Conservation (phyloP, 1,140 invertebrate genomes). For the Propsilocerus akamusi region DNA sequence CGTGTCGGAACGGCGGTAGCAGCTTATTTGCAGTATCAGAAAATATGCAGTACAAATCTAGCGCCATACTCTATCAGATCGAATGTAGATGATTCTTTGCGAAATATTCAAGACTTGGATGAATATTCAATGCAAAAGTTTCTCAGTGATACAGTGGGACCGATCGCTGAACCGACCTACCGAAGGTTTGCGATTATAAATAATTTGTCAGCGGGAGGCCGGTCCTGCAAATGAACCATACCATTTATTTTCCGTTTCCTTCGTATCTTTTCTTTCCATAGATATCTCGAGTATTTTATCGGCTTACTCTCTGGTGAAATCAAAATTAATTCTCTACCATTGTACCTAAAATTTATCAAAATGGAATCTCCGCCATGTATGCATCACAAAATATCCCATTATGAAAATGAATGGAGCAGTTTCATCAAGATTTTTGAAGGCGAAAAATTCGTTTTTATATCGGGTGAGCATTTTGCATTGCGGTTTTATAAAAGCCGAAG, state of each 20-base stretch:
- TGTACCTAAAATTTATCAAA: slow-evolving; percentile 28
- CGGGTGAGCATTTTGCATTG: slow-evolving; percentile 20
- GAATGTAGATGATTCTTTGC: slow-evolving; percentile 5
- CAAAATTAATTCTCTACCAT: slow-evolving; percentile 37
- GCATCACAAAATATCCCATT: slow-evolving; percentile 28
- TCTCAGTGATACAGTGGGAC: slow-evolving; percentile 52
- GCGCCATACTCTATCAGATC: slow-evolving; percentile 1
- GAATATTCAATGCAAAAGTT: slow-evolving; percentile 62
- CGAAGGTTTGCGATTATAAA: slow-evolving; percentile 32
- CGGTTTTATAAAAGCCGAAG: too few species aligned
- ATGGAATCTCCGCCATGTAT: slow-evolving; percentile 8
- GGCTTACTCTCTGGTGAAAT: slow-evolving; percentile 43
- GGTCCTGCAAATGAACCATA: neutral
- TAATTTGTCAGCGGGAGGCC: neutral
- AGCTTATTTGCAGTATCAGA: slow-evolving; percentile 8
- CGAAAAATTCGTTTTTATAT: slow-evolving; percentile 51
- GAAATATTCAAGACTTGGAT: slow-evolving; percentile 27
- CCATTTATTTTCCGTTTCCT: neutral
- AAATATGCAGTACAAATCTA: slow-evolving; percentile 7
- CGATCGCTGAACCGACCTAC: slow-evolving; percentile 48
- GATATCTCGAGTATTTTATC: slow-evolving; percentile 48
- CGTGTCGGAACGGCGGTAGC: slow-evolving; percentile 6
- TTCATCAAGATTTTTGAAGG: slow-evolving; percentile 48
- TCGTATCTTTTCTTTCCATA: slow-evolving; percentile 14
- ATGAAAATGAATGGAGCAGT: slow-evolving; percentile 38